phyloP scores from a whole-genome alignment of 2,797 vertebrate species.

The Emydoidea blandingii region DNA sequence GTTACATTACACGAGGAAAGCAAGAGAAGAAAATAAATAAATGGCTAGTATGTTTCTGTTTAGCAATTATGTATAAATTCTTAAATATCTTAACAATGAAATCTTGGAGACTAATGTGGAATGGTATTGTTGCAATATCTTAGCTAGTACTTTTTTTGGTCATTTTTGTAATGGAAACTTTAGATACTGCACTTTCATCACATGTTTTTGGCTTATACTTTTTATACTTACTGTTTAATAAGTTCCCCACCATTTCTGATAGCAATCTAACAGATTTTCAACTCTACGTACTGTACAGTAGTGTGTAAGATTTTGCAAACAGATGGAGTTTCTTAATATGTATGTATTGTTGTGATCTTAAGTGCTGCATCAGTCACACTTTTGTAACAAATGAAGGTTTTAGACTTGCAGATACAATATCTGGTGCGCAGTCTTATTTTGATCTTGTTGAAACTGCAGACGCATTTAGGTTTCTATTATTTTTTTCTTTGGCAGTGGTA shows the following conservation, averaged over 20 bases:
- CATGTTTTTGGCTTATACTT: neutral
- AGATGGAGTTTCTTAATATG: conserved; percentile 10
- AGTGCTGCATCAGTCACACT: neutral
- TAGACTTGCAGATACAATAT: neutral
- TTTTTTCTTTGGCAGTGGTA: neutral
- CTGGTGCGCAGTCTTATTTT: conserved; percentile 30
- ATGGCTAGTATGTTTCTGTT: neutral
- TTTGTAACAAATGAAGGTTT: neutral
- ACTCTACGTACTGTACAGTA: neutral
- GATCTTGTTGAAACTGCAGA: neutral
- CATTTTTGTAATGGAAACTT: neutral
- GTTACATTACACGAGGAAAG: neutral
- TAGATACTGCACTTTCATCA: neutral
- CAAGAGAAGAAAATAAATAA: neutral
- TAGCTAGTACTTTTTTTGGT: accelerated
- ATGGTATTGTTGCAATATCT: neutral
- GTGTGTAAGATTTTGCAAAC: neutral
- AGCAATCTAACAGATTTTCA: neutral
- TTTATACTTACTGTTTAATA: neutral
- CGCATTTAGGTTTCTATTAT: neutral
- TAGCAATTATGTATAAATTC: neutral
- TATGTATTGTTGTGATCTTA: neutral
- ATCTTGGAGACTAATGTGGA: neutral
- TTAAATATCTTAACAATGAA: neutral
- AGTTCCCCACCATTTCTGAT: neutral